A percentile compares a stretch with the other conserved stretches of the same genome.
These are phyloP conservation scores for Chunga burmeisteri DNA, from an alignment of 2,113 vertebrate genomes.

Conservation along the genomic window DNA sequence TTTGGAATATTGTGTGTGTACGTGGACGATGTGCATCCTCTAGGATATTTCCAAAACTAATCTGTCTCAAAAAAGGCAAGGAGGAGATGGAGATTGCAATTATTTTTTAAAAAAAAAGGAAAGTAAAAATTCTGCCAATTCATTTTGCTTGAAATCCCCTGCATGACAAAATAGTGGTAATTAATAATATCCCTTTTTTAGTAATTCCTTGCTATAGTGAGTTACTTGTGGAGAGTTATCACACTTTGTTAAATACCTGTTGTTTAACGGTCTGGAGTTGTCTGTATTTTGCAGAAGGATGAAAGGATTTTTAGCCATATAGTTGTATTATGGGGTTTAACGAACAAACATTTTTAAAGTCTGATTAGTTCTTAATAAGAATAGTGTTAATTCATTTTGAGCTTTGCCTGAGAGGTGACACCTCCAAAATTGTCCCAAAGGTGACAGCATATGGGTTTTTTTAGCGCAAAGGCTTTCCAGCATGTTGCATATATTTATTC, in stretches of 20 bases:
- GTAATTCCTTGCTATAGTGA: background rate
- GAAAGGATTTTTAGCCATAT: background rate
- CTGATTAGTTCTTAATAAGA: background rate
- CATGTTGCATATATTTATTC: background rate
- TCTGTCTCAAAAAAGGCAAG: background rate
- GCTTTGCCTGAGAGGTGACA: slow-evolving; percentile 12
- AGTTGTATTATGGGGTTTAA: background rate
- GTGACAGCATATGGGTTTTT: background rate
- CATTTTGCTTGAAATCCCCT: background rate
- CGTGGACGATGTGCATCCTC: background rate
- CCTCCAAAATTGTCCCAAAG: slow-evolving; percentile 4
- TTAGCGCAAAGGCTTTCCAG: background rate
- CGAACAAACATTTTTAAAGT: slow-evolving; percentile 3
- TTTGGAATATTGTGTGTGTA: background rate
- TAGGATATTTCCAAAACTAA: background rate
- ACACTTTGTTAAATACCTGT: background rate
- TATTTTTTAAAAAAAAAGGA: no score
- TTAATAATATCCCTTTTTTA: background rate
- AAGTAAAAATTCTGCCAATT: background rate
- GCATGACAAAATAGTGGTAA: background rate
- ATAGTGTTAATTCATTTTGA: background rate
- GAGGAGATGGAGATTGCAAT: background rate
- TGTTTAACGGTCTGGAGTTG: background rate
- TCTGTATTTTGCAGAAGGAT: background rate
- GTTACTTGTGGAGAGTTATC: background rate